phyloP scores from a whole-genome alignment of 2,888 invertebrate genomes.

The Notodonta ziczac region DNA sequence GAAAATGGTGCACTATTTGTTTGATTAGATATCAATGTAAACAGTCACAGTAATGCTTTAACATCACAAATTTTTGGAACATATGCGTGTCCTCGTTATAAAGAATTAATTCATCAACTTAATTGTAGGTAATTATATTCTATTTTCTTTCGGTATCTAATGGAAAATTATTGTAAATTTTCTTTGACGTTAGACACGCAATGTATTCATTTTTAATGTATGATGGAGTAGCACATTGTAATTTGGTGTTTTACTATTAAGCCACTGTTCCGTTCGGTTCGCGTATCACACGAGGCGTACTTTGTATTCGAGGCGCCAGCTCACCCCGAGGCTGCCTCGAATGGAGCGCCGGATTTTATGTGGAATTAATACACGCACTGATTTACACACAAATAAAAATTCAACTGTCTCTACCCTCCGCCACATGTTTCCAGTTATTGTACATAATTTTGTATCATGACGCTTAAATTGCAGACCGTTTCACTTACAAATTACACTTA shows the following conservation, averaged over 20 bases:
- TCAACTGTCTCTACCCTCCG: slow-evolving; percentile 23
- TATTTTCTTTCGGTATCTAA: slow-evolving; percentile 18
- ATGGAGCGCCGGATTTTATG: slow-evolving; percentile 25
- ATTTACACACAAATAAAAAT: slow-evolving; percentile 10
- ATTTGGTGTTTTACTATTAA: slow-evolving; percentile 18
- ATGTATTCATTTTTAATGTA: neutral
- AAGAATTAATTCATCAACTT: slow-evolving; percentile 23
- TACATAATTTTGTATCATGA: slow-evolving; percentile 24
- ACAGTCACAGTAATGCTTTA: slow-evolving; percentile 49
- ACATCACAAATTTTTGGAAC: slow-evolving; percentile 33
- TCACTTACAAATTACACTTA: neutral
- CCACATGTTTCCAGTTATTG: slow-evolving; percentile 32
- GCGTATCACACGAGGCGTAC: slow-evolving; percentile 20
- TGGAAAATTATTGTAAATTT: slow-evolving; percentile 18
- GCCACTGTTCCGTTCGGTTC: slow-evolving; percentile 23
- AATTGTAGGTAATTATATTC: slow-evolving; percentile 15
- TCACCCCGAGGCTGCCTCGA: slow-evolving; percentile 21
- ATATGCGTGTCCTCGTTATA: slow-evolving; percentile 32
- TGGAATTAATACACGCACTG: slow-evolving; percentile 33
- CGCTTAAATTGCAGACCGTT: slow-evolving; percentile 17
- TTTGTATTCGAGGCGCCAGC: slow-evolving; percentile 28
- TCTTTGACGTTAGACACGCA: neutral
- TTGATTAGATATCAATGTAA: slow-evolving; percentile 52
- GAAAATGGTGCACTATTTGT: slow-evolving; percentile 74
- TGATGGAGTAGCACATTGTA: too few relatives aligned